phyloP scores from a whole-genome alignment of 1,140 invertebrate genomes.

The Antheraea pernyi region DNA sequence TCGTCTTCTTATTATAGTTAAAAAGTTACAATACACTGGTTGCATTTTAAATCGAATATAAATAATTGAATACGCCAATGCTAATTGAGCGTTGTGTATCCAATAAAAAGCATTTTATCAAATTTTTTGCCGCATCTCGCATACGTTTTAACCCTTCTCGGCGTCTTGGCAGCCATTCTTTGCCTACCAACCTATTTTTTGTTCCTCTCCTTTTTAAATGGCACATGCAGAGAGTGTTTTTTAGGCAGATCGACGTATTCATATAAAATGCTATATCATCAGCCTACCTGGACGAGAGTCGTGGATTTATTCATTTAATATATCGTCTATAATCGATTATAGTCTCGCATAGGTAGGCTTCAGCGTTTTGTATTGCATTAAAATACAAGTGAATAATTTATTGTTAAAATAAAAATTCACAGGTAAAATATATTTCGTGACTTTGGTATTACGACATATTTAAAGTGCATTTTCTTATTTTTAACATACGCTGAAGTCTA shows the following conservation, averaged over 20 bases:
- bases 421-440: no score
- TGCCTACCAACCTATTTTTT: conserved; percentile 68
- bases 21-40: neutral
- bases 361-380: neutral
- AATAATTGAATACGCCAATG: conserved; percentile 28
- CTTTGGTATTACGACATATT: no score
- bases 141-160: conserved; percentile 72
- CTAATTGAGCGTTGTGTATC: conserved; percentile 25
- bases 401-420: no score
- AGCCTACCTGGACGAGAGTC: conserved; percentile 63
- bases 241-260: conserved; percentile 53
- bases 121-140: conserved; percentile 61
- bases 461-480: no score
- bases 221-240: conserved; percentile 74
- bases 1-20: no score
- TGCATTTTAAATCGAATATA: neutral
- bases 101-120: conserved; percentile 55
- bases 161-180: conserved; percentile 66
- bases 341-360: conserved; percentile 24
- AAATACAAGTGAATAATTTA: neutral
- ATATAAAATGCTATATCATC: conserved; percentile 74
- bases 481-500: no score
- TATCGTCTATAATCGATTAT: conserved; percentile 67
- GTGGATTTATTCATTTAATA: conserved; percentile 66
- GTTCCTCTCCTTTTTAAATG: conserved; percentile 71